Base-by-base conservation (phyloP, 2,888 invertebrate genomes). In the Laspeyria flexula region DNA sequence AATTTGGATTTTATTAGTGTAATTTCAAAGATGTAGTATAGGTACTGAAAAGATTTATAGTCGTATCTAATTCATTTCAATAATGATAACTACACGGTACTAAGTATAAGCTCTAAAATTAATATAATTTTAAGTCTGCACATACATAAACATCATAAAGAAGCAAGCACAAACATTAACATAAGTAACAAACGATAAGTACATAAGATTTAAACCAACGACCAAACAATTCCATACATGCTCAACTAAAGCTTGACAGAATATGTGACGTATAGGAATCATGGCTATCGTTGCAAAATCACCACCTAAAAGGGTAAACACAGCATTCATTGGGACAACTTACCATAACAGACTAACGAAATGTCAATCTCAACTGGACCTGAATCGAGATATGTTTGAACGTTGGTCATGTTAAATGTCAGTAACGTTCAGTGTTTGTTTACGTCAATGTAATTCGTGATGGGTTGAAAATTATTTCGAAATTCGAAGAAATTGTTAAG, bases 281-380 rank as follows among this genome's bases (percentile, higher is more conserved):
- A 45, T 11, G 30, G 15, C 37, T 58, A 55, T 42, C 50, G 42
- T 66, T 68, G 66, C 64, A 46, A 58, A 64, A 66, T 58, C 34
- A 16, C 33, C 3, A 0, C 56, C 53, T 40, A 49, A 66, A 58
- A 64, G 30, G 58, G 57, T 46, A 60, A 52, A 53, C 60, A 43
- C 41, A 10, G 39, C 52, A 60, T 64, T 37, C 44, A 55, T 57
- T 51, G 41, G 49, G 39, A 43, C 47, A 44, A 39, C 38, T 62
- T 44, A 35, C 73, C 71, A 45, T 77, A 73, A 60, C 73, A 48
- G 75, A 73, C 65, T 74, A 74, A 73, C 71, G 39, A 71, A 80
- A 80, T 73, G 75, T 71, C 73, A 72, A 72, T 72, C 73, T 67
- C 29, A 9, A 50, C 63, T 65, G 66, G 63, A 57, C 66, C 46